Percentiles rank a stretch among this genome's conserved stretches.
phyloP scores from a whole-genome alignment of 2,113 vertebrate species.

The Electrona antarctica region DNA sequence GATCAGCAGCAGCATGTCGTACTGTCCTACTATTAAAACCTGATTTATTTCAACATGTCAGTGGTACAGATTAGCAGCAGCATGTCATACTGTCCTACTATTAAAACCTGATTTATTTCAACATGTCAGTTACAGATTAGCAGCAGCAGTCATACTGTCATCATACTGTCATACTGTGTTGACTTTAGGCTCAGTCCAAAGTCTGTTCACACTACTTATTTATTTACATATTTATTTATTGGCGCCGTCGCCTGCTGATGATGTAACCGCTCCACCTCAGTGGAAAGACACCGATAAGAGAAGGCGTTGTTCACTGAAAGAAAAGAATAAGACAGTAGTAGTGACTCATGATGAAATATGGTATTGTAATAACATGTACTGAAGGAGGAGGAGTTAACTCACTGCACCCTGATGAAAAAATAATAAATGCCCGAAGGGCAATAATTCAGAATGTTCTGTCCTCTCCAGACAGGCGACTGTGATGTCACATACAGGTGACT shows the following conservation, averaged over 20 bases:
- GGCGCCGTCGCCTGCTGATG: slow-evolving; percentile 18
- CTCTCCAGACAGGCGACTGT: slow-evolving; percentile 8
- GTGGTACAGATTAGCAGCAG: no score
- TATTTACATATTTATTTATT: background rate
- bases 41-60: no score
- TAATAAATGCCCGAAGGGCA: background rate
- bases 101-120: no score
- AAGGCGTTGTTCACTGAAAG: slow-evolving; percentile 5
- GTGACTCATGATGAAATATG: slow-evolving; percentile 14
- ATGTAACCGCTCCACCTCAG: slow-evolving; percentile 35
- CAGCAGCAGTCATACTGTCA: no score
- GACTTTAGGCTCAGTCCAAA: slow-evolving; percentile 38
- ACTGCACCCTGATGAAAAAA: background rate
- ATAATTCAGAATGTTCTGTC: background rate
- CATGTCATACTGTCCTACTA: no score
- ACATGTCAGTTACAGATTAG: no score
- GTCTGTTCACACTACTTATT: slow-evolving; percentile 37
- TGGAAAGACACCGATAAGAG: slow-evolving; percentile 6
- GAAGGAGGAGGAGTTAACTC: background rate
- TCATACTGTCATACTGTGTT: background rate
- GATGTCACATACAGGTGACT: no score
- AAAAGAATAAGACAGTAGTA: slow-evolving; percentile 3
- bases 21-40: no score
- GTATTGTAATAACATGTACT: slow-evolving; percentile 6
- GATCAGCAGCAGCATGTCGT: no score